phyloP scores from a whole-genome alignment of 2,797 vertebrate genomes.

The Propithecus perrieri region DNA sequence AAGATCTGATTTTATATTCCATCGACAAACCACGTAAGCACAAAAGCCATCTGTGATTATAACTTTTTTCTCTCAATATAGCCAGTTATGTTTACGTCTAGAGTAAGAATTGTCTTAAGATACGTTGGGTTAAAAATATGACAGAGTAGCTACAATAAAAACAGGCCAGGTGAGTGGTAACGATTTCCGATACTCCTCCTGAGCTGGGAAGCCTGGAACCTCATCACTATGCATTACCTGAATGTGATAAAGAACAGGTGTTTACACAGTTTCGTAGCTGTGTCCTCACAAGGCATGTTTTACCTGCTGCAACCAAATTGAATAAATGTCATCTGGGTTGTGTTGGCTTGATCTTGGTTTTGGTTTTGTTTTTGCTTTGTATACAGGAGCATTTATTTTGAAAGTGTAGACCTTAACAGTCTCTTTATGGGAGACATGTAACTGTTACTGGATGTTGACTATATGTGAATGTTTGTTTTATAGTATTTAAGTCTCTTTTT shows the following conservation, averaged over 20 bases:
- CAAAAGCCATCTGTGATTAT: not conserved
- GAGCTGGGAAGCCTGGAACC: not conserved
- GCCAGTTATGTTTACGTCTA: not conserved
- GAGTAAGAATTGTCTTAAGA: constrained; percentile 41
- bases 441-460: not conserved
- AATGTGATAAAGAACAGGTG: not conserved
- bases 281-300: not conserved
- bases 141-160: not conserved
- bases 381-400: not conserved
- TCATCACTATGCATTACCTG: not conserved
- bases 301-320: not conserved
- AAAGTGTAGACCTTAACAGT: not conserved
- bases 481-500: not conserved
- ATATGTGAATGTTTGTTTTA: not conserved
- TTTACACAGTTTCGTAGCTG: not conserved
- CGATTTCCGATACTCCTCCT: not conserved
- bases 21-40: constrained; percentile 98
- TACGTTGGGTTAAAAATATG: constrained; percentile 1
- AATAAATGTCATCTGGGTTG: not conserved
- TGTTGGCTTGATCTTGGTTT: not conserved
- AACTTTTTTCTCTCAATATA: not conserved
- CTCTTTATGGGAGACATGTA: not conserved
- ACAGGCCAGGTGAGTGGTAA: not conserved
- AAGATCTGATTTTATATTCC: constrained; percentile 98
- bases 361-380: not conserved